A percentile compares a stretch with the other conserved stretches of the same genome.
phyloP scores from a whole-genome alignment of 1,140 invertebrate species.

The Brachionus calyciflorus region DNA sequence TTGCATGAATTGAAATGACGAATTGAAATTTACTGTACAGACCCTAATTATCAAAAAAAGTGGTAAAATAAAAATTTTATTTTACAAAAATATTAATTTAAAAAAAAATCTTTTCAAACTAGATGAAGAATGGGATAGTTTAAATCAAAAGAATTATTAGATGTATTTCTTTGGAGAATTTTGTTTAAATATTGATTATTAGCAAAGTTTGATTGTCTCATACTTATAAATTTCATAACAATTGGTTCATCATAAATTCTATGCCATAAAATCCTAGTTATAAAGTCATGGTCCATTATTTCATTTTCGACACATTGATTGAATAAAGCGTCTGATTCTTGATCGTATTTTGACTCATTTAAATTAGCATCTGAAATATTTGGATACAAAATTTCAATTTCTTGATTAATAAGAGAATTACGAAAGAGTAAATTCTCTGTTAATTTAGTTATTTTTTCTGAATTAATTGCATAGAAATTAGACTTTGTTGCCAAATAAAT shows the following conservation, averaged over 20 bases:
- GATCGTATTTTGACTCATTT: neutral
- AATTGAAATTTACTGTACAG: too few relatives aligned
- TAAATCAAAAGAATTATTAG: neutral
- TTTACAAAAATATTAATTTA: neutral
- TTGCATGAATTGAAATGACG: too few relatives aligned
- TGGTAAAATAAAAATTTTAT: conserved; percentile 15
- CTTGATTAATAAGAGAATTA: neutral
- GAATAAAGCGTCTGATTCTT: neutral
- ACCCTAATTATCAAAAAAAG: neutral
- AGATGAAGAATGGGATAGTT: neutral
- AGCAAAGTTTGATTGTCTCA: conserved; percentile 35
- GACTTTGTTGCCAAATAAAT: conserved; percentile 24
- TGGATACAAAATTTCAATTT: conserved; percentile 31
- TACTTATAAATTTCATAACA: conserved; percentile 42
- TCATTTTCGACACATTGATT: conserved; percentile 10
- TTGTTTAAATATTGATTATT: neutral
- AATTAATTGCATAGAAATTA: neutral
- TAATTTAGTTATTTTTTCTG: neutral
- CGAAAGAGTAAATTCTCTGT: neutral
- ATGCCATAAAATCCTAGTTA: conserved; percentile 5
- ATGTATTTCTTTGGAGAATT: neutral
- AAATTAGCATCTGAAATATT: neutral
- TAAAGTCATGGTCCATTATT: conserved; percentile 16
- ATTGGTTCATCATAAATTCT: conserved; percentile 33
- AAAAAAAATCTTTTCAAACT: neutral